Evolutionary conservation across 2,888 invertebrate genomes (phyloP).

Genomic region (Pollenia angustigena): DNA sequence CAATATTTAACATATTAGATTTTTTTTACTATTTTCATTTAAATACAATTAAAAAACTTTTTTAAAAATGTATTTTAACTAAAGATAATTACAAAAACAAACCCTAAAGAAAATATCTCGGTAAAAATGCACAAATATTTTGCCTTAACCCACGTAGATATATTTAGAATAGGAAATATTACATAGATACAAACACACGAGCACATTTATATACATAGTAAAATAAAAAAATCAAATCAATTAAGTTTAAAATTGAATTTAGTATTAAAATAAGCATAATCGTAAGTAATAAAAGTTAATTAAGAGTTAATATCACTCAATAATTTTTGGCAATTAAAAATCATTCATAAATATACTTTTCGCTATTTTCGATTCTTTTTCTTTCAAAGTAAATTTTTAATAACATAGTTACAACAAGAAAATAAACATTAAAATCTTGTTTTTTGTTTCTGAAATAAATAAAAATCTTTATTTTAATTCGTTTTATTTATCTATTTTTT

Average conservation of each 20-base stretch:
- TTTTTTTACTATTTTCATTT: neutral
- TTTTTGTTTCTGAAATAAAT: conserved; percentile 41
- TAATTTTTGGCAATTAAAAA: neutral
- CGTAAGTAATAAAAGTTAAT: neutral
- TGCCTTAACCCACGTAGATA: conserved; percentile 62
- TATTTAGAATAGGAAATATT: conserved; percentile 59
- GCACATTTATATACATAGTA: conserved; percentile 30
- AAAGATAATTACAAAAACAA: neutral
- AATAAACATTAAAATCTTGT: conserved; percentile 36
- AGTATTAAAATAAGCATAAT: neutral
- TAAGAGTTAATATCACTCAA: no score
- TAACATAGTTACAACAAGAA: conserved; percentile 49
- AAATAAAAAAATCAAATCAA: conserved; percentile 14
- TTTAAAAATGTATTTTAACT: neutral
- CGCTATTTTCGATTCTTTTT: neutral
- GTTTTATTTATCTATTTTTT: neutral
- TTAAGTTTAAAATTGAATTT: conserved; percentile 2
- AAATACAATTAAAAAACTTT: conserved; percentile 15
- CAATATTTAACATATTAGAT: neutral
- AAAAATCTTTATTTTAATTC: conserved; percentile 32
- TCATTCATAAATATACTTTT: conserved; percentile 19
- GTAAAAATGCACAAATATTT: conserved; percentile 52
- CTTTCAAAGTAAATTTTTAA: neutral
- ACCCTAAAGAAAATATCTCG: neutral
- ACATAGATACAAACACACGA: conserved; percentile 49